These are phyloP conservation scores for Orthosia cruda DNA, from an alignment of 2,888 invertebrate genomes.

Conservation along the genomic window DNA sequence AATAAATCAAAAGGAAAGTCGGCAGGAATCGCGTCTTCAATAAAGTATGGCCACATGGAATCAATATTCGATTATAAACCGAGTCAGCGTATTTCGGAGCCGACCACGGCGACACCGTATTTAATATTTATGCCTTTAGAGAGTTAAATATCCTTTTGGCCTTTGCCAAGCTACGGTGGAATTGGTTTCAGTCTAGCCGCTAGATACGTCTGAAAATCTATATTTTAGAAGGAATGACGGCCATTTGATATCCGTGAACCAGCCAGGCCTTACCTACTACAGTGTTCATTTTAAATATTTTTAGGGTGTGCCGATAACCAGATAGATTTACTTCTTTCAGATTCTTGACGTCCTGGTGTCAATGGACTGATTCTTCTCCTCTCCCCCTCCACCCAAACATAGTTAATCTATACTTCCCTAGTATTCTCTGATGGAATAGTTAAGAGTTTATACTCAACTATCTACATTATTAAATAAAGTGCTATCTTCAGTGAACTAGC, in stretches of 20 bases:
- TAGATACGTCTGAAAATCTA: constrained; percentile 21
- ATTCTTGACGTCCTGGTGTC: too few relatives aligned
- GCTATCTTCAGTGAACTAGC: neutral
- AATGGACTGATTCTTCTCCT: too few relatives aligned
- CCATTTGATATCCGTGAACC: neutral
- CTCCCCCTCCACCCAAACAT: neutral
- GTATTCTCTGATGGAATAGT: constrained; percentile 20
- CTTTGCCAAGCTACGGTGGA: constrained; percentile 21
- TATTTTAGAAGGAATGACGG: constrained; percentile 13
- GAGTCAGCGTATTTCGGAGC: constrained; percentile 29
- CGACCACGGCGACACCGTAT: constrained; percentile 25
- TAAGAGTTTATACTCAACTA: constrained; percentile 1
- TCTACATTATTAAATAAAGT: constrained; percentile 20
- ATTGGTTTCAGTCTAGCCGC: constrained; percentile 16
- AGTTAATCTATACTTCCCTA: constrained; percentile 22
- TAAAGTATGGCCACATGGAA: constrained; percentile 42
- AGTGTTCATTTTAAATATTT: neutral
- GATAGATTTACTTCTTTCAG: too few relatives aligned
- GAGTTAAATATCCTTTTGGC: constrained; percentile 45
- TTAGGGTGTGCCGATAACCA: too few relatives aligned
- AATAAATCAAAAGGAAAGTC: constrained; percentile 9
- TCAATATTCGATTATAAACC: constrained; percentile 62
- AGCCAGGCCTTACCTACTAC: neutral
- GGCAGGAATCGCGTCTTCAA: constrained; percentile 6
- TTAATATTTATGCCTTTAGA: constrained; percentile 48